These are phyloP conservation scores for Cephus pygmeus DNA, from an alignment of 2,888 invertebrate species.

Conservation along the genomic window DNA sequence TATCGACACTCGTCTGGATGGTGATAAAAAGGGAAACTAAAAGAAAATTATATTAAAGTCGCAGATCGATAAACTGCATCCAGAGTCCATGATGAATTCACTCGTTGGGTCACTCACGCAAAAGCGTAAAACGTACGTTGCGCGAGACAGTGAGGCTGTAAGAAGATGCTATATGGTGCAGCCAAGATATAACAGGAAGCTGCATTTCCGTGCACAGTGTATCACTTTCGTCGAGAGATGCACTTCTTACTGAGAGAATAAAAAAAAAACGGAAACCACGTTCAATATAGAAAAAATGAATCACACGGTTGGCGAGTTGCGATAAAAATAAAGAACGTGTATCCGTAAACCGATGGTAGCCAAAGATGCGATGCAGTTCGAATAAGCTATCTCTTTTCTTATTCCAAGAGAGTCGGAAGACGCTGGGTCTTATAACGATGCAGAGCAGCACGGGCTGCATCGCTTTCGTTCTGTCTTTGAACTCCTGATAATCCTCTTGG, in stretches of 20 bases:
- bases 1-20: neutral
- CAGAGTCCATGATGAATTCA: neutral
- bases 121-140: constrained; percentile 28
- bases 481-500: neutral
- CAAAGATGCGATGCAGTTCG: too few relatives aligned
- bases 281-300: neutral
- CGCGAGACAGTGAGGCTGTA: constrained; percentile 33
- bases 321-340: neutral
- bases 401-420: neutral
- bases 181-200: constrained; percentile 43
- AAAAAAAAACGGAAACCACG: neutral
- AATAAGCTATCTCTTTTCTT: neutral
- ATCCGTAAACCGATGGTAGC: too few relatives aligned
- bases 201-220: constrained; percentile 30
- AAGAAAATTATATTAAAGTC: constrained; percentile 6
- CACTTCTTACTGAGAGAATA: neutral
- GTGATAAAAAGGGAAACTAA: constrained; percentile 5
- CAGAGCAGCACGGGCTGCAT: neutral
- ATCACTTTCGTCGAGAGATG: neutral
- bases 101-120: neutral
- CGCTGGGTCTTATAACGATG: neutral
- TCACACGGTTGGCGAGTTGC: neutral
- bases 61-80: constrained; percentile 14
- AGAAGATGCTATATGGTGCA: constrained; percentile 38
- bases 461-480: neutral